phyloP scores from a whole-genome alignment of 2,888 invertebrate genomes.

The Polydrusus pterygomalis region DNA sequence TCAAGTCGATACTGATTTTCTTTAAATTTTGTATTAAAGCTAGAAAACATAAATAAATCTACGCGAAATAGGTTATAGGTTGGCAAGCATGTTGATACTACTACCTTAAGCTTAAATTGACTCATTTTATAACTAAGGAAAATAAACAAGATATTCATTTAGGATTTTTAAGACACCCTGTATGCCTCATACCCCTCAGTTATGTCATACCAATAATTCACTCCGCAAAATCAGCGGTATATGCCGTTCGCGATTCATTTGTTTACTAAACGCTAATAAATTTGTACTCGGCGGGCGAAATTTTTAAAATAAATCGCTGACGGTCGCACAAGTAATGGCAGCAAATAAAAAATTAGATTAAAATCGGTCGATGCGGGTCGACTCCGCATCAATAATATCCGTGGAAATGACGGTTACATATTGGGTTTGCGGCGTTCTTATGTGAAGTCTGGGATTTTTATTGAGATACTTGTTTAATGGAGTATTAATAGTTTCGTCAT shows the following conservation, averaged over 20 bases:
- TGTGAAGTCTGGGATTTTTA: slow-evolving; percentile 22
- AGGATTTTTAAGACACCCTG: too few species aligned
- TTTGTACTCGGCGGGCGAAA: slow-evolving; percentile 34
- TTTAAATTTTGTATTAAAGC: too few species aligned
- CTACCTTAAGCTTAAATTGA: too few species aligned
- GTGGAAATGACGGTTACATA: slow-evolving; percentile 19
- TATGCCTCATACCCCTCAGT: too few species aligned
- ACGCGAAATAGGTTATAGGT: too few species aligned
- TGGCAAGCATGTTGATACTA: too few species aligned
- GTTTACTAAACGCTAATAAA: slow-evolving; percentile 39
- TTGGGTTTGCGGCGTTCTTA: slow-evolving; percentile 26
- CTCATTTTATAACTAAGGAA: too few species aligned
- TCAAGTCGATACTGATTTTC: too few species aligned
- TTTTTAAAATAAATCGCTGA: slow-evolving; percentile 37
- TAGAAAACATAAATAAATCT: too few species aligned
- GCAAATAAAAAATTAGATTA: slow-evolving; percentile 42
- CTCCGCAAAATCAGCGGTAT: slow-evolving; percentile 41
- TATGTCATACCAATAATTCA: slow-evolving; percentile 23
- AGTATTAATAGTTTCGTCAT: too few species aligned
- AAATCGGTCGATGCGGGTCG: slow-evolving; percentile 33
- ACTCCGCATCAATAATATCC: slow-evolving; percentile 20
- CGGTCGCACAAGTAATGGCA: slow-evolving; percentile 37
- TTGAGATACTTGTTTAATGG: slow-evolving; percentile 4
- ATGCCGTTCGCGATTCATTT: slow-evolving; percentile 26
- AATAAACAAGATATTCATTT: too few species aligned